Base-by-base conservation (phyloP, 2,797 vertebrate genomes). In the Acanthurus leucopareius region DNA sequence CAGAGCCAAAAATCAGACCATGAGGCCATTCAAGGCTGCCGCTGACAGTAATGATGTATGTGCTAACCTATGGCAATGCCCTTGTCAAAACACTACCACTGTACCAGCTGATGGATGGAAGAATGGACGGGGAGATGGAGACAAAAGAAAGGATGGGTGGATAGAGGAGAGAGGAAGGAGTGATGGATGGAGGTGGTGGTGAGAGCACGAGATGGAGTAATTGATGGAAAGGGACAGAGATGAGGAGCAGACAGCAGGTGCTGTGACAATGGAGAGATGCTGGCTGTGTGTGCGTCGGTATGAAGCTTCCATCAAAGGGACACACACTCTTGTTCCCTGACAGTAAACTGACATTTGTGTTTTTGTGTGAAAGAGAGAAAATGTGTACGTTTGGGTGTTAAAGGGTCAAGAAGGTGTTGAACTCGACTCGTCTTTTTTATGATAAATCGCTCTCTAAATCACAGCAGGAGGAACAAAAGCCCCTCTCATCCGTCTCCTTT, bases 21-120 rank as follows among this genome's bases (percentile, higher is more conserved):
- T 7, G 13, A 52, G 70, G 75, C 40, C 68, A 19, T 63, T 76
- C 32, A 47, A 71, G 74, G 62, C 78, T 44, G 15, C 53, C 1
- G 61, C 63, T 67, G 79, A 76, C 89, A 84, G 83, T 48, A 9
- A 69, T 91, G 90, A 92, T 90, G 77, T 67, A 93, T 88, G 48
- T 52, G 32, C 40, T 32, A 59, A 86, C 62, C 80, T 75, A 47
- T 49, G 82, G 74, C 88, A 67, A 67, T 91, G 91, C 92, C 92
- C 92, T 94, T 93, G 92, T 93, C 93, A 90, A 80, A 86, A 88
- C 85, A 75, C 48, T 14, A 80, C 65, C 69, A 77, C 79, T 69
- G 83, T 73, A 85, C 57, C 63, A 35, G 16, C 75, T 91, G 93
- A 94, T 92, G 86, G 83, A 93, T 91, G 72, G 75, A 80, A 59